phyloP scores from a whole-genome alignment of 2,888 invertebrate species.

The Leucophenga montana region DNA sequence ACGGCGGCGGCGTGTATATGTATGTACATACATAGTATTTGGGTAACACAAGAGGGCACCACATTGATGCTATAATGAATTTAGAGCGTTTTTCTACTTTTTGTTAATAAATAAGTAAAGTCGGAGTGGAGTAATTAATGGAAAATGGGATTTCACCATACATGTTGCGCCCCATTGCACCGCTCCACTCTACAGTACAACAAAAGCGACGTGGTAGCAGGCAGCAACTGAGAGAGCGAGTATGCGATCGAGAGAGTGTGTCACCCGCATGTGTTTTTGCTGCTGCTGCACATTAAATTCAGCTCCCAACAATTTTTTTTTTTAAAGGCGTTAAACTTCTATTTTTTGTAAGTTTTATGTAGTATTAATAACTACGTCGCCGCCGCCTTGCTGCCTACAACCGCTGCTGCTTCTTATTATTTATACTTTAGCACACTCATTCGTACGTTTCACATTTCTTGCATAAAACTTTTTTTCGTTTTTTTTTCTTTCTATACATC shows the following conservation, averaged over 20 bases:
- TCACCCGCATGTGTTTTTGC: not conserved
- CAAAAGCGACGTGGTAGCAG: not conserved
- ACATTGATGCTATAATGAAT: not conserved
- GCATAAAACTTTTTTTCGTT: slow-evolving; percentile 60
- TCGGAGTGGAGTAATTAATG: not conserved
- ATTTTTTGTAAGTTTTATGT: no score
- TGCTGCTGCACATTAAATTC: not conserved
- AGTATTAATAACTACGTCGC: not conserved
- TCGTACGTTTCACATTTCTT: slow-evolving; percentile 70
- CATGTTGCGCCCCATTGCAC: not conserved
- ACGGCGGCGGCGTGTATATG: slow-evolving; percentile 13
- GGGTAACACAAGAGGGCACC: slow-evolving; percentile 16
- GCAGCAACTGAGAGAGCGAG: not conserved
- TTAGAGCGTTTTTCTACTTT: not conserved
- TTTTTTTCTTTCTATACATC: slow-evolving; percentile 46
- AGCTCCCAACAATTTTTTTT: no score
- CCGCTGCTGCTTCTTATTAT: not conserved
- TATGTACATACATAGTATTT: no score
- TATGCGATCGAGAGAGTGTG: not conserved
- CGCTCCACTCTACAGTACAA: not conserved
- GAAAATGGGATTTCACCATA: no score
- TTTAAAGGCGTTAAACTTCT: no score
- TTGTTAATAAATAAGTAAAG: no score
- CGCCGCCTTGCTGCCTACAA: not conserved
- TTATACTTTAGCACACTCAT: slow-evolving; percentile 11